Evolutionary conservation across 2,888 invertebrate genomes (phyloP).

Genomic region (Vanessa cardui): DNA sequence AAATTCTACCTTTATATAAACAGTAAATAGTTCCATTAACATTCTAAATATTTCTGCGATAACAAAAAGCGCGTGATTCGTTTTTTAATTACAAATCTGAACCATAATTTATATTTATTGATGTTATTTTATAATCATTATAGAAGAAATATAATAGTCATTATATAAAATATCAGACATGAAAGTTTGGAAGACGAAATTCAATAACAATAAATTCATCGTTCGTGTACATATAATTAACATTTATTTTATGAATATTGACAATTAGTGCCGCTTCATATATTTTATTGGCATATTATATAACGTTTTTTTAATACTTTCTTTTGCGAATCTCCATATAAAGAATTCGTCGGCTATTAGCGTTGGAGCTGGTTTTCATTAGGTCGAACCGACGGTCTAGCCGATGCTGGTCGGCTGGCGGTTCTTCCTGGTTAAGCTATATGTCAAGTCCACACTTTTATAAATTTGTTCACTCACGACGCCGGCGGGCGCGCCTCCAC

Average conservation of each 20-base stretch:
- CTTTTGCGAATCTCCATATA: slow-evolving; percentile 7
- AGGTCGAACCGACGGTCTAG: neutral
- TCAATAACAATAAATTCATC: slow-evolving; percentile 14
- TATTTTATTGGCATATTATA: slow-evolving; percentile 18
- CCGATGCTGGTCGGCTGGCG: too few species aligned
- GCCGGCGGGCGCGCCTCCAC: too few species aligned
- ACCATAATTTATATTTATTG: neutral
- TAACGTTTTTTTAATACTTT: slow-evolving; percentile 21
- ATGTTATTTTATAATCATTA: neutral
- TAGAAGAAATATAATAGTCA: neutral
- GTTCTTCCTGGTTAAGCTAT: too few species aligned
- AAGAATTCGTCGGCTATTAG: neutral
- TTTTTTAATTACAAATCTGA: neutral
- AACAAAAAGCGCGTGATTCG: neutral
- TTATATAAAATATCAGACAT: neutral
- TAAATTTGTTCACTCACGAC: too few species aligned
- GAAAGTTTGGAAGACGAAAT: slow-evolving; percentile 10
- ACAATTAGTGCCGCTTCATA: slow-evolving; percentile 22
- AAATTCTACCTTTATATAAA: neutral
- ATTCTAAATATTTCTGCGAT: neutral
- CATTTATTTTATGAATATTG: slow-evolving; percentile 20
- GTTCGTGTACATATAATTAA: slow-evolving; percentile 22
- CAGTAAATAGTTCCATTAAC: neutral
- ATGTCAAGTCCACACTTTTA: too few species aligned
- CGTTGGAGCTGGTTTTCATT: neutral